Evolutionary conservation across 2,888 invertebrate genomes (phyloP), one percentile per base, ranked within the genome.

Genomic region (Himalopsyche kuldschensis): DNA sequence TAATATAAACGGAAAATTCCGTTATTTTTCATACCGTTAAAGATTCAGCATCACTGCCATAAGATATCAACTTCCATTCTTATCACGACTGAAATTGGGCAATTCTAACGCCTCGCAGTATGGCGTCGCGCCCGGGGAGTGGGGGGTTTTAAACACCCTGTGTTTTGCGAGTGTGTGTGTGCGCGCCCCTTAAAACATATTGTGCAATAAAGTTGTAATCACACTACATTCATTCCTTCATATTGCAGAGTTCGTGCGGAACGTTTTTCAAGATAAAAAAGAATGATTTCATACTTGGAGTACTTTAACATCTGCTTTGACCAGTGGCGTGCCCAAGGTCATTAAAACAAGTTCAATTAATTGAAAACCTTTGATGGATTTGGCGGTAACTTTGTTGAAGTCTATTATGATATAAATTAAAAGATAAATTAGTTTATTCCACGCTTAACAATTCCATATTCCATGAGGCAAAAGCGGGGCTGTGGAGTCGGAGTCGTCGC

Each of bases 161-260:
- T 32, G 27, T 81, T 81, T 81, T 10, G 55, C 24, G 55, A 20
- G n/a, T 8, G 55, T 55, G 55, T 55, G 55, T 55, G 55, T n/a
- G 76, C 31, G 32, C 24, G 48, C 47, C 31, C 47, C 32, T 81
- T 76, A 47, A 76, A 75, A 76, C 55, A 55, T 76, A 81, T 41
- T 75, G 76, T 32, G 31, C 76, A 30, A 76, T 81, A 81, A 81
- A 81, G 15, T 48, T 55, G 75, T 76, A 35, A 80, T 63, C 48
- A 55, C 31, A 31, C 35, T 47, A 31, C 55, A 48, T 55, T 55
- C 55, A 55, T 81, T 76, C 48, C 76, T 32, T 76, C 81, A 76
- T 47, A 32, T 27, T 20, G 75, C 24, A 17, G 20, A 75, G 20
- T 47, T 76, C 81, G 81, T 81, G 81, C 48, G 6, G 32, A 47